Evolutionary conservation across 2,797 vertebrate species (phyloP), one percentile per base, ranked within the genome.

Genomic region (Pogoniulus pusillus): DNA sequence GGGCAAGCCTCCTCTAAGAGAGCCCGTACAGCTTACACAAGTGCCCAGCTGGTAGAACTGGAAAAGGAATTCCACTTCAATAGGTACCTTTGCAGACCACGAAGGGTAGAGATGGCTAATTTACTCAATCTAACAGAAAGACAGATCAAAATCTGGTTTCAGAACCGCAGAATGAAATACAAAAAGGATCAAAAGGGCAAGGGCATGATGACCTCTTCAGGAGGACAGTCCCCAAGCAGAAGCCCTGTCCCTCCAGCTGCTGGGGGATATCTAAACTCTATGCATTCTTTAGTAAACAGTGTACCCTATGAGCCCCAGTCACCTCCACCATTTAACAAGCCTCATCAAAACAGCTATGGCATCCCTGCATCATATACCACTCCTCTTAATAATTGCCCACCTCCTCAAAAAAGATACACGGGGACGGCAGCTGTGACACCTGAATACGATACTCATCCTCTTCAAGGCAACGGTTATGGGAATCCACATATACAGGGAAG

Each of bases 61-160:
- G 99, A 99, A 98, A 99, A 99, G 97, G 99, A 99, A 94, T 99
- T 99, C 95, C 99, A 99, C 97, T 99, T 99, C 96, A 99, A 99
- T 98, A 98, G 98, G 96, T 99, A 99, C 97, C 98, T 99, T 93
- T 99, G 99, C 96, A 98, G 99, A 94, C 99, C 99, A 29, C 97
- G 99, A 90, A 97, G 99, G 87, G 98, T 99, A 95, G 99, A 99
- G 97, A 99, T 99, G 99, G 99, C 99, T 69, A 99, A 99, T 96
- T 96, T 99, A 96, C 98, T 99, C 93, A 99, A 99, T 97, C 98
- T 99, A 95, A 99, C 99, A 4, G 99, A 99, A 96, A 98, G 99
- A 97, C 99, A 99, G 98, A 99, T 99, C 95, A 99, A 99, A 97
- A 99, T 99, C 95, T 99, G 99, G 99, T 99, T 99, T 96, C 99